Conservation (phyloP, 2,888 invertebrate genomes). For the Lysandra bellargus region DNA sequence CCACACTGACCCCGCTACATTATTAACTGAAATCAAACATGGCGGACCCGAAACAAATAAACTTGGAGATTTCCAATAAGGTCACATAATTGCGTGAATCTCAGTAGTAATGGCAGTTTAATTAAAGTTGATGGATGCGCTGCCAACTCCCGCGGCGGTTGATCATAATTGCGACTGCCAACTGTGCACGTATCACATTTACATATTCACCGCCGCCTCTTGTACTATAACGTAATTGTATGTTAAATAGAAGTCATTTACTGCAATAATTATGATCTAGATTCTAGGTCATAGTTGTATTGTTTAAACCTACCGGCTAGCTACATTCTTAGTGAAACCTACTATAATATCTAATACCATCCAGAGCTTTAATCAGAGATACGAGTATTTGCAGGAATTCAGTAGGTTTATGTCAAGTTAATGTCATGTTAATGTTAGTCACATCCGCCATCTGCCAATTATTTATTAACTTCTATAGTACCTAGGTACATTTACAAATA, state of each 20-base stretch:
- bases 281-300: too few relatives aligned
- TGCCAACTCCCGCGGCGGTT: constrained; percentile 40
- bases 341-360: too few relatives aligned
- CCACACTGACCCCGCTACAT: constrained; percentile 4
- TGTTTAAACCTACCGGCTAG: too few relatives aligned
- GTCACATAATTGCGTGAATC: constrained; percentile 29
- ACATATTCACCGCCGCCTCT: not conserved
- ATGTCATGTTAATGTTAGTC: too few relatives aligned
- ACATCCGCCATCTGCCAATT: too few relatives aligned
- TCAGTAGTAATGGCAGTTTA: constrained; percentile 47
- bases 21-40: constrained; percentile 18
- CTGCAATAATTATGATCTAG: not conserved
- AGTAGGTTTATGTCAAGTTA: too few relatives aligned
- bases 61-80: constrained; percentile 18
- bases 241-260: not conserved
- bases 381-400: too few relatives aligned
- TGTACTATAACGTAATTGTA: not conserved
- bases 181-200: constrained; percentile 13
- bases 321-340: too few relatives aligned
- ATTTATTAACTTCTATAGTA: too few relatives aligned
- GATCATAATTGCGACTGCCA: constrained; percentile 34
- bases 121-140: constrained; percentile 47
- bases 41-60: constrained; percentile 3
- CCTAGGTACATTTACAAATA: too few relatives aligned
- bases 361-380: too few relatives aligned